Percentiles rank a stretch among this genome's conserved stretches.
Conservation (phyloP, 1,140 invertebrate genomes). For the Rhynchophorus ferrugineus region DNA sequence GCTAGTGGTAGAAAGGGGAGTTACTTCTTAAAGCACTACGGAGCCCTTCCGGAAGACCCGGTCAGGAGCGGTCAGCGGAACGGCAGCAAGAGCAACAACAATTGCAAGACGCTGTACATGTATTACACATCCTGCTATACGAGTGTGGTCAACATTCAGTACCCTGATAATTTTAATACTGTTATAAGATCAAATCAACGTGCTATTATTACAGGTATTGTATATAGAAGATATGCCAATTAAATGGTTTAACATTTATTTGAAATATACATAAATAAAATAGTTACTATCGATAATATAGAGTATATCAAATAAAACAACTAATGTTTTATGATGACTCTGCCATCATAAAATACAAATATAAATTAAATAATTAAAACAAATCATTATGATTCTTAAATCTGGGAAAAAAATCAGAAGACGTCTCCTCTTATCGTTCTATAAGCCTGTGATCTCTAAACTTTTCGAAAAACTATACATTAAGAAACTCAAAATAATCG, state of each 20-base stretch:
- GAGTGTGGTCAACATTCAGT: slow-evolving; percentile 41
- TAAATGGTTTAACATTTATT: background rate
- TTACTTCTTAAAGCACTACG: slow-evolving; percentile 46
- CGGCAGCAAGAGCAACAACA: slow-evolving; percentile 23
- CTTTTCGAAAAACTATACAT: no score
- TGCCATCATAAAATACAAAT: no score
- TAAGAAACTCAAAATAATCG: no score
- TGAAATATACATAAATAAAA: no score
- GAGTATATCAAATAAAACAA: no score
- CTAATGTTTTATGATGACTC: no score
- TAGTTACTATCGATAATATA: no score
- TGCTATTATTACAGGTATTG: slow-evolving; percentile 37
- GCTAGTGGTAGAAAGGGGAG: slow-evolving; percentile 38
- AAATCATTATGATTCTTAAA: no score
- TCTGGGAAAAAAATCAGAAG: no score
- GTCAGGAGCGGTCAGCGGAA: slow-evolving; percentile 29
- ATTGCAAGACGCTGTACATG: slow-evolving; percentile 27
- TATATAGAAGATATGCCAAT: background rate
- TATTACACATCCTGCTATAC: slow-evolving; percentile 32
- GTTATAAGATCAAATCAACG: slow-evolving; percentile 36
- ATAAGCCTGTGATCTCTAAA: no score
- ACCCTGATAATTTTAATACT: slow-evolving; percentile 42
- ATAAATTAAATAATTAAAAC: no score
- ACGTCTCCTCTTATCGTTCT: no score
- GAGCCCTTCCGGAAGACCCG: slow-evolving; percentile 38